phyloP scores from a whole-genome alignment of 92 coral and sea anemone genomes.

The Desmophyllum pertusum region DNA sequence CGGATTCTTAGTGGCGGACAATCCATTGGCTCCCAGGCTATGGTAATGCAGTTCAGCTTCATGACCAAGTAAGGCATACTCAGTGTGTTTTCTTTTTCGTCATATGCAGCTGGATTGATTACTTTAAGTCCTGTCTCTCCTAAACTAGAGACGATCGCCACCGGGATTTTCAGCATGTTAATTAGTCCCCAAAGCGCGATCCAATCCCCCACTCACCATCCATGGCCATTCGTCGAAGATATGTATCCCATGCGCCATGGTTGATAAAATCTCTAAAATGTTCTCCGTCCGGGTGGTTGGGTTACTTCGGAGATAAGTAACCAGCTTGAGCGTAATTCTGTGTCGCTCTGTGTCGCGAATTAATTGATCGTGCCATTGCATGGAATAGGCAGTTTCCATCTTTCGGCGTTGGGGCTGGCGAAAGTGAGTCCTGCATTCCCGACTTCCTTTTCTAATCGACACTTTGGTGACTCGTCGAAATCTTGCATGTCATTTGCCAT shows the following conservation, averaged over 20 bases:
- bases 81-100: not conserved
- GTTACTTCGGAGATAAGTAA: no score
- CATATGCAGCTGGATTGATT: slow-evolving; percentile 2
- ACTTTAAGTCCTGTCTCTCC: slow-evolving; percentile 22
- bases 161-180: slow-evolving; percentile 17
- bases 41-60: no score
- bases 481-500: slow-evolving; percentile 11
- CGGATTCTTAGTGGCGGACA: no score
- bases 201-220: slow-evolving; percentile 48
- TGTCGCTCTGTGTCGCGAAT: no score
- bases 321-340: no score
- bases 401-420: no score
- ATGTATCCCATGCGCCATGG: no score
- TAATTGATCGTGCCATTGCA: no score
- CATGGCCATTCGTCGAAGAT: slow-evolving; percentile 26
- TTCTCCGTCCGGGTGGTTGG: no score
- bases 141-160: slow-evolving; percentile 23
- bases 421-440: no score
- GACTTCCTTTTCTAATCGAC: slow-evolving; percentile 15
- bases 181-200: slow-evolving; percentile 27
- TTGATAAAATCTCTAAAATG: no score
- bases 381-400: slow-evolving; percentile 2
- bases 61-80: slow-evolving; percentile 28
- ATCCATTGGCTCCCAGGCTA: no score
- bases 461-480: slow-evolving; percentile 22